Conservation (phyloP, 2,113 vertebrate genomes). For the Gopherus evgoodei region DNA sequence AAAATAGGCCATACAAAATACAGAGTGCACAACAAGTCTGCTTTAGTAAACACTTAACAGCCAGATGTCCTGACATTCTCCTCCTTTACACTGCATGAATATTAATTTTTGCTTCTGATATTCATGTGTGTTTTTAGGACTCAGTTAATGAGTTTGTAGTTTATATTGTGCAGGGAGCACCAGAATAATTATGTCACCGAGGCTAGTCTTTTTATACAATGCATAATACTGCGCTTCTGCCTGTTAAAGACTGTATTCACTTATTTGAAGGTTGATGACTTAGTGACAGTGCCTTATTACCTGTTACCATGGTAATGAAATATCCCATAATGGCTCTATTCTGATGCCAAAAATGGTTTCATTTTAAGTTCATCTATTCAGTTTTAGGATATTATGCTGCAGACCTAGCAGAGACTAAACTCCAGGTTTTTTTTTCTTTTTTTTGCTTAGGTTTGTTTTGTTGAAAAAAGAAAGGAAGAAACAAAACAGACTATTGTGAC, state of each 20-base stretch:
- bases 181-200: background rate
- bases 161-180: conserved; percentile 6
- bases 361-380: conserved; percentile 49
- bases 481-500: background rate
- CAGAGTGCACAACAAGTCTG: background rate
- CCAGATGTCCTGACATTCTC: background rate
- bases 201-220: background rate
- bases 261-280: conserved; percentile 51
- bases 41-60: background rate
- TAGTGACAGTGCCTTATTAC: conserved; percentile 32
- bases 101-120: background rate
- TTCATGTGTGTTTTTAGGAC: background rate
- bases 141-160: background rate
- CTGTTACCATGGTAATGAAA: conserved; percentile 56
- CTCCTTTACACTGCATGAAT: background rate
- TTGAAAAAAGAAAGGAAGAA: background rate
- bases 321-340: conserved; percentile 55
- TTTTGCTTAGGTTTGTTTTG: background rate
- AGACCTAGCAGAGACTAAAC: background rate
- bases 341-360: conserved; percentile 53
- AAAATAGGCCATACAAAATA: background rate
- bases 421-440: background rate
- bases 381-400: conserved; percentile 42
- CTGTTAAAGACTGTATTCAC: background rate
- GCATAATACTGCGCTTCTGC: conserved; percentile 6